Percentiles rank a stretch among this genome's conserved stretches.
Evolutionary conservation across 1,140 invertebrate species (phyloP).

Genomic region (Drosophila sturtevanti): DNA sequence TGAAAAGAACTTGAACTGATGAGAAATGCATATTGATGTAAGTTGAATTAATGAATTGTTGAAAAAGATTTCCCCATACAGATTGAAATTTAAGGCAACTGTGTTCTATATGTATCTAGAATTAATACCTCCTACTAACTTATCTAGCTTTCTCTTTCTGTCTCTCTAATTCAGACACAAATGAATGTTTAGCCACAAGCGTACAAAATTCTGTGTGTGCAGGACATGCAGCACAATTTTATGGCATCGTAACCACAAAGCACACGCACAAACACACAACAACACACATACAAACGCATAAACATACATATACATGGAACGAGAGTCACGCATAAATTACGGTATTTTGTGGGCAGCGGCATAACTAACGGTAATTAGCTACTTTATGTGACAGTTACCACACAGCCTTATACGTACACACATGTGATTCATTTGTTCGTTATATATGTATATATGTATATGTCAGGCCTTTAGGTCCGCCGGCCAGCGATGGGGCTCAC

Average conservation of each 20-base stretch:
- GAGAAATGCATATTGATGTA: background rate
- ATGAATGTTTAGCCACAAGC: slow-evolving; percentile 12
- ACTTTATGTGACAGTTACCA: slow-evolving; percentile 63
- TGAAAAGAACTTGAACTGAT: background rate
- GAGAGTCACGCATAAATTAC: slow-evolving; percentile 58
- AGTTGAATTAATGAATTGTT: background rate
- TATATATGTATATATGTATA: background rate
- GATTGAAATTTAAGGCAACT: background rate
- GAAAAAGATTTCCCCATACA: background rate
- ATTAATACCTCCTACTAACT: background rate
- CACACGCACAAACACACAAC: slow-evolving; percentile 21
- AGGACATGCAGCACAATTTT: slow-evolving; percentile 32
- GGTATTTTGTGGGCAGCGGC: slow-evolving; percentile 67
- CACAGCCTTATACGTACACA: slow-evolving; percentile 18
- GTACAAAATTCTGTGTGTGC: slow-evolving; percentile 36
- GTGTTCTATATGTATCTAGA: background rate
- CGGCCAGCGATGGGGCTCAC: background rate
- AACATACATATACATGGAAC: slow-evolving; percentile 13
- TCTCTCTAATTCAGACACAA: background rate
- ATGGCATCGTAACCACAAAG: slow-evolving; percentile 49
- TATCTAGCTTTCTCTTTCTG: background rate
- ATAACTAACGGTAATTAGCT: slow-evolving; percentile 80
- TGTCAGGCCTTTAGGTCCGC: background rate
- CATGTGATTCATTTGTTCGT: slow-evolving; percentile 3
- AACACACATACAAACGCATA: slow-evolving; percentile 12